phyloP scores from a whole-genome alignment of 2,888 invertebrate genomes.

The Craniophora ligustri region DNA sequence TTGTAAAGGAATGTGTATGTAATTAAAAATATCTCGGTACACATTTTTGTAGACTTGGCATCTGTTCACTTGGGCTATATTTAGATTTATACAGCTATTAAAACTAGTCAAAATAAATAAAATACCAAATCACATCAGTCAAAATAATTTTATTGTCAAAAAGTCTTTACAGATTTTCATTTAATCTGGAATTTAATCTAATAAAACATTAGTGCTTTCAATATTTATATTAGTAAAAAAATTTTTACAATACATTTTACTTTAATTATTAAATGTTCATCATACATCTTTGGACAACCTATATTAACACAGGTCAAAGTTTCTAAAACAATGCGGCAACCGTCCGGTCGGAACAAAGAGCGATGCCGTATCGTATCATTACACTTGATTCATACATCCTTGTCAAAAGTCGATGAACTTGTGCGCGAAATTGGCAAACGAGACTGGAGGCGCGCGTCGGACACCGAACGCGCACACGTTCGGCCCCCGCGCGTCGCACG shows the following conservation, averaged over 20 bases:
- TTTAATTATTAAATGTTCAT: not conserved
- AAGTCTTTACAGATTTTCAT: conserved; percentile 3
- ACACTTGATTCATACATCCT: conserved; percentile 71
- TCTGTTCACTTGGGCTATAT: conserved; percentile 30
- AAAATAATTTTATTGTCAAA: conserved; percentile 28
- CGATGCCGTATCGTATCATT: conserved; percentile 72
- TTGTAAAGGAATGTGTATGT: conserved; percentile 21
- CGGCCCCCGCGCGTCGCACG: not conserved
- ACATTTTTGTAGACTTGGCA: conserved; percentile 47
- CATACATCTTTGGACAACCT: conserved; percentile 24
- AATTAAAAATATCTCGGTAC: conserved; percentile 24
- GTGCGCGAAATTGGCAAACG: conserved; percentile 86
- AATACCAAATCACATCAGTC: conserved; percentile 16
- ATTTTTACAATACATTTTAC: not conserved
- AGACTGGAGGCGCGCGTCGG: conserved; percentile 74
- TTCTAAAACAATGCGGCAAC: conserved; percentile 55
- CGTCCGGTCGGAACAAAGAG: conserved; percentile 58
- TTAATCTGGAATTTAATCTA: not conserved
- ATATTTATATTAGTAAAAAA: not conserved
- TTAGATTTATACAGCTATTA: conserved; percentile 18
- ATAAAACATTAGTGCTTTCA: not conserved
- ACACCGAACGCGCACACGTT: conserved; percentile 55
- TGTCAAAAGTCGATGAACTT: conserved; percentile 83
- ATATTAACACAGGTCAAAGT: conserved; percentile 44
- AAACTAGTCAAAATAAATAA: conserved; percentile 38